Evolutionary conservation across 2,888 invertebrate genomes (phyloP).

Genomic region (Athalia circularis): DNA sequence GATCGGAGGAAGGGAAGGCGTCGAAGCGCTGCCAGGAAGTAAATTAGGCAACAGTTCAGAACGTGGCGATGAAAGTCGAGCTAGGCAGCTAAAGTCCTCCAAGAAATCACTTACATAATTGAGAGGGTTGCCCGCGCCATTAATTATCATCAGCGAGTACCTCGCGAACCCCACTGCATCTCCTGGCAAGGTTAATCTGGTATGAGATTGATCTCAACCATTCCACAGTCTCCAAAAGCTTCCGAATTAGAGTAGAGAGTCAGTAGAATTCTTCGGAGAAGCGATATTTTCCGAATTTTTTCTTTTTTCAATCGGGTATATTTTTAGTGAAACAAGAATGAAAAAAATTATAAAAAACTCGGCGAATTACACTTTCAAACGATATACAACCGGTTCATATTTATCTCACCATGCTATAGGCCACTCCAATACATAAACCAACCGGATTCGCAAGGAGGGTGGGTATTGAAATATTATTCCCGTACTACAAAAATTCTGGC

Average conservation of each 20-base stretch:
- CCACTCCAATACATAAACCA: not conserved
- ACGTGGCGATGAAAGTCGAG: constrained; percentile 19
- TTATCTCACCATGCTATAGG: not conserved
- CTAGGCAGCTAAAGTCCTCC: constrained; percentile 15
- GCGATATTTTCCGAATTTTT: not conserved
- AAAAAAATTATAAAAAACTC: too few relatives aligned
- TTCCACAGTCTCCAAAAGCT: too few relatives aligned
- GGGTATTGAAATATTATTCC: not conserved
- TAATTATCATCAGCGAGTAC: constrained; percentile 40
- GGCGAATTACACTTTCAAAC: too few relatives aligned
- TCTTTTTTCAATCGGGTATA: too few relatives aligned
- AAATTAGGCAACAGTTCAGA: constrained; percentile 32
- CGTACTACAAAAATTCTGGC: not conserved
- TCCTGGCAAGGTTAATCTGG: not conserved
- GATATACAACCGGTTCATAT: too few relatives aligned
- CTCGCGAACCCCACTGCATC: not conserved
- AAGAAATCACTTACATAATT: constrained; percentile 41
- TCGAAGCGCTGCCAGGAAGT: not conserved
- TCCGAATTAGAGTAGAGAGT: too few relatives aligned
- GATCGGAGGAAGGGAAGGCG: not conserved
- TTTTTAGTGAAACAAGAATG: too few relatives aligned
- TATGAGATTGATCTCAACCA: not conserved
- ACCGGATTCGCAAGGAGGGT: not conserved
- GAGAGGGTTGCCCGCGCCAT: constrained; percentile 42
- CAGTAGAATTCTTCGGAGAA: too few relatives aligned